Percentiles rank a stretch among this genome's conserved stretches.
Conservation (phyloP, 2,797 vertebrate genomes). For the Smutsia gigantea region DNA sequence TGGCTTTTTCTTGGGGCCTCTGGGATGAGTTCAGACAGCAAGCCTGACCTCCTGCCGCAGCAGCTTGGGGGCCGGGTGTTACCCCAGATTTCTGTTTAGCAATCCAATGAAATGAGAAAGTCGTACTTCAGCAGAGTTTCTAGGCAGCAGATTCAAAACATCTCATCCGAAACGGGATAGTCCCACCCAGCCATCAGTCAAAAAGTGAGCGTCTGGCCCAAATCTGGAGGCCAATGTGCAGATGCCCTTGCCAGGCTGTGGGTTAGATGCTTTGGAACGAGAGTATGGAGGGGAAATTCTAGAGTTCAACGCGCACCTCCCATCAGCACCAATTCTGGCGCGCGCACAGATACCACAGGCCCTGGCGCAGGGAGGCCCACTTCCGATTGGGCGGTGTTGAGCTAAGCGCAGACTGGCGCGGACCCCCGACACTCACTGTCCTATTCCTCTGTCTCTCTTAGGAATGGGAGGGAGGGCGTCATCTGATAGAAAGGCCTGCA, state of each 20-base stretch:
- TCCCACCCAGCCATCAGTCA: not conserved
- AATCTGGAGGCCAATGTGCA: not conserved
- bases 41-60: not conserved
- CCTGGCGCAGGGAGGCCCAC: not conserved
- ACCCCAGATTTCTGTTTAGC: not conserved
- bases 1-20: conserved; percentile 19
- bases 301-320: not conserved
- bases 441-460: not conserved
- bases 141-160: not conserved
- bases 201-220: not conserved
- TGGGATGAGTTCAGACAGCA: not conserved
- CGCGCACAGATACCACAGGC: not conserved
- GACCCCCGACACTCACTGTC: not conserved
- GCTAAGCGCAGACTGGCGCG: not conserved
- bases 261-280: not conserved
- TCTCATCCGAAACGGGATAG: not conserved
- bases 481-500: not conserved
- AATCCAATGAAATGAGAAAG: not conserved
- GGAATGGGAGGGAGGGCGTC: too few relatives aligned
- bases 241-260: not conserved
- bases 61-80: conserved; percentile 15
- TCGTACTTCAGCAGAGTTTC: not conserved
- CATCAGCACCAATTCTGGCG: not conserved
- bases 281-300: too few relatives aligned
- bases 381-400: too few relatives aligned